A percentile compares a stretch with the other conserved stretches of the same genome.
These are phyloP conservation scores for Mirounga angustirostris DNA, from an alignment of 2,113 vertebrate species.

Conservation along the genomic window DNA sequence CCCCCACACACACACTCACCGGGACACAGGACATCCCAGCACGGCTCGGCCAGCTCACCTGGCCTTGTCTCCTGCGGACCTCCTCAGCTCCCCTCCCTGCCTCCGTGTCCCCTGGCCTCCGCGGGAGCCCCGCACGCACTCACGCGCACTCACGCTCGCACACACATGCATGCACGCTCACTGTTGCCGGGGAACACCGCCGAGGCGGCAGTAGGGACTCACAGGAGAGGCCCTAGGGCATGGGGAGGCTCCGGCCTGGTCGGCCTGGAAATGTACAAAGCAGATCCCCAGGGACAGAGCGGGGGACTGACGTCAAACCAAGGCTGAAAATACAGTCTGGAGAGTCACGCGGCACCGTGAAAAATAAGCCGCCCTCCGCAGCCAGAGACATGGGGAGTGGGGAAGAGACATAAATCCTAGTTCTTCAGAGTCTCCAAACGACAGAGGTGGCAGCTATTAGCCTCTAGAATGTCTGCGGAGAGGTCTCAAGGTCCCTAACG, in stretches of 20 bases:
- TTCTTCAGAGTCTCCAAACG: background rate
- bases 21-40: background rate
- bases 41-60: background rate
- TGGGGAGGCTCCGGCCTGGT: background rate
- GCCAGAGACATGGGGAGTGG: background rate
- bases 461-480: background rate
- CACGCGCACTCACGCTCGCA: background rate
- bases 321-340: slow-evolving; percentile 79
- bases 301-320: slow-evolving; percentile 73
- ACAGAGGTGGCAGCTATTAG: background rate
- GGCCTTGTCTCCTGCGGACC: background rate
- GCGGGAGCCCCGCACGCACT: background rate
- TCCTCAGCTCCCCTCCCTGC: background rate
- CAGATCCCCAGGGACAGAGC: slow-evolving; percentile 38
- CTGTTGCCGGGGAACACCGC: background rate
- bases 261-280: slow-evolving; percentile 80
- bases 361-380: slow-evolving; percentile 58
- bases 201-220: background rate
- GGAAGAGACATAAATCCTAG: slow-evolving; percentile 8
- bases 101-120: no score
- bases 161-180: background rate
- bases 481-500: background rate
- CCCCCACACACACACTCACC: fast-evolving
- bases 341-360: slow-evolving; percentile 70
- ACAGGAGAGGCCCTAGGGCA: background rate